Evolutionary conservation across 2,113 vertebrate species (phyloP).

Genomic region (Podarcis muralis): DNA sequence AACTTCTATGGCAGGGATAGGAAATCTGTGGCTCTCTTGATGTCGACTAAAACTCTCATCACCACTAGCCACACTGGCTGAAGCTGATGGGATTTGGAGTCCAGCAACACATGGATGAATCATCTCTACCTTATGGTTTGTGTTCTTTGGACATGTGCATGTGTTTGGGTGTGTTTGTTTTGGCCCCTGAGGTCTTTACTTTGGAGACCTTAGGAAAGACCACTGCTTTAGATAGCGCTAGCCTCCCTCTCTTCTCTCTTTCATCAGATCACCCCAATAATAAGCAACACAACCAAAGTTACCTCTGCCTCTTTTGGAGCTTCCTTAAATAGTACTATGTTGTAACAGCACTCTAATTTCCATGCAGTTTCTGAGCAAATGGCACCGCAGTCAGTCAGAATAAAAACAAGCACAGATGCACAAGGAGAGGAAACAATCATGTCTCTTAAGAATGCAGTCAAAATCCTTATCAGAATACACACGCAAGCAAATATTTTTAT

Average conservation of each 20-base stretch:
- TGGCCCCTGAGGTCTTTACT: neutral
- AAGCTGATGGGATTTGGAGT: neutral
- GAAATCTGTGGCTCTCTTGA: neutral
- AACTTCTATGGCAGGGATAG: neutral
- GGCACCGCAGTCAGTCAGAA: conserved; percentile 15
- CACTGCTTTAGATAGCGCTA: neutral
- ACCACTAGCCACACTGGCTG: neutral
- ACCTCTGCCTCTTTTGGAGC: neutral
- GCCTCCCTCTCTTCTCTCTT: neutral
- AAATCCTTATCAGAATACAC: neutral
- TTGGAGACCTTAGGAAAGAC: neutral
- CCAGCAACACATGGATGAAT: neutral
- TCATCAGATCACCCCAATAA: neutral
- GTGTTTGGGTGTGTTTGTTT: neutral
- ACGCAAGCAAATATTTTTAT: neutral
- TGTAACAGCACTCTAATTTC: neutral
- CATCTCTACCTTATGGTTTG: neutral
- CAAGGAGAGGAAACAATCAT: conserved; percentile 30
- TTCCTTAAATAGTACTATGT: neutral
- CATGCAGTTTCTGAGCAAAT: rapidly evolving
- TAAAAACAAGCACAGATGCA: conserved; percentile 26
- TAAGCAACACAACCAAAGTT: neutral
- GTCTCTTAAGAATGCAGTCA: neutral
- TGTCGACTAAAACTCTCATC: neutral
- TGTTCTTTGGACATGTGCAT: neutral